Evolutionary conservation across 1,140 invertebrate species (phyloP).

Genomic region (Achatina immaculata): DNA sequence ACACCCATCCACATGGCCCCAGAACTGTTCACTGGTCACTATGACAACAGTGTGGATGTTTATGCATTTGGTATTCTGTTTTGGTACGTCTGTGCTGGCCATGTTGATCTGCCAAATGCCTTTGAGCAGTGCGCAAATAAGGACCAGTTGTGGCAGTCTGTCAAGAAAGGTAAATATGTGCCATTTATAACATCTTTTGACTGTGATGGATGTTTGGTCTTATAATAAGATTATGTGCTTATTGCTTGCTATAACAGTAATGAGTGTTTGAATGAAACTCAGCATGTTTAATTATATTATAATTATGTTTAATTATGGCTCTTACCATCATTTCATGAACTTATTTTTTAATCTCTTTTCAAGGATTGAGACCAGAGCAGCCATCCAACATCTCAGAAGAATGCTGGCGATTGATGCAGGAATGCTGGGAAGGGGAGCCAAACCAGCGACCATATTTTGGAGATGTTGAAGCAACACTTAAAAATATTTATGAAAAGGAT

Average conservation of each 20-base stretch:
- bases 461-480: slow-evolving; percentile 79
- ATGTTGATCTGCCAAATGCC: slow-evolving; percentile 82
- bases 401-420: slow-evolving; percentile 88
- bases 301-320: not conserved
- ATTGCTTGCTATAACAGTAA: too few relatives aligned
- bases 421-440: slow-evolving; percentile 87
- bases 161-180: slow-evolving; percentile 80
- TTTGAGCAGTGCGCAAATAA: slow-evolving; percentile 91
- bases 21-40: slow-evolving; percentile 82
- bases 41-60: slow-evolving; percentile 89
- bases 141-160: slow-evolving; percentile 88
- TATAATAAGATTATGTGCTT: not conserved
- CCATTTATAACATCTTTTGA: not conserved
- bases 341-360: slow-evolving; percentile 45
- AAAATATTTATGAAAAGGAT: slow-evolving; percentile 46
- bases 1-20: slow-evolving; percentile 95
- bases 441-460: slow-evolving; percentile 82
- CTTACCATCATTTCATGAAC: not conserved
- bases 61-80: slow-evolving; percentile 93
- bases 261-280: too few relatives aligned
- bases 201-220: not conserved
- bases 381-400: slow-evolving; percentile 81
- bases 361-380: slow-evolving; percentile 81
- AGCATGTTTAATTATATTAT: too few relatives aligned
- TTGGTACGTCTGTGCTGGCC: slow-evolving; percentile 91